Evolutionary conservation across 2,888 invertebrate genomes (phyloP), one percentile per base, ranked within the genome.

Genomic region (Caenorhabditis drosophilae): DNA sequence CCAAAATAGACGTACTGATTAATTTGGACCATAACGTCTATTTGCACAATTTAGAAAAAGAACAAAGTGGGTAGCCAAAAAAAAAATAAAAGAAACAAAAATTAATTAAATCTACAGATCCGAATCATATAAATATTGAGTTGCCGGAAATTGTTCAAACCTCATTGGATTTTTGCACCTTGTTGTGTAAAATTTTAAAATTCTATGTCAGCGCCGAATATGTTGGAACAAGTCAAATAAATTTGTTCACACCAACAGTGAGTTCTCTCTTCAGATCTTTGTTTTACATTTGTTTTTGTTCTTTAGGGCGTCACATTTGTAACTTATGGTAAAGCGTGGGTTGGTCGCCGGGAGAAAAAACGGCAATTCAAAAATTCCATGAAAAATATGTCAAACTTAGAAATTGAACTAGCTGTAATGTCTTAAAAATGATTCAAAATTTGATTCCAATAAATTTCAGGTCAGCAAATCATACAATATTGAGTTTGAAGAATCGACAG

Each of bases 271-370:
- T n/a, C n/a, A 11, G 36, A n/a, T 36, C n/a, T 36, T 36, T 36
- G 7, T 36, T 36, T 36, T 9, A 36, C 31, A 36, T 7, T 15
- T 9, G n/a, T 11, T 36, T n/a, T n/a, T 36, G 36, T 12, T 15
- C n/a, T 36, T 36, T 36, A 64, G 55, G 66, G 66, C 25, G 36
- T 56, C 20, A 34, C 47, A 1, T 60, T 66, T 41, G 27, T 27
- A 15, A 26, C 56, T 7, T 41, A 44, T 12, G 25, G 42, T 1
- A 51, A 35, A 16, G 25, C 66, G 1, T 66, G 66, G 66, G 47
- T 66, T 4, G 60, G 66, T n/a, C 55, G 66, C 1, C 42, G 66
- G 18, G 49, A 46, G 11, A 50, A 27, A 18, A 63, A 49, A 34
- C 42, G 49, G 4, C 18, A 38, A 23, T 7, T 63, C 15, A 57